Conservation (phyloP, 2,113 vertebrate genomes). For the Salvelinus alpinus region DNA sequence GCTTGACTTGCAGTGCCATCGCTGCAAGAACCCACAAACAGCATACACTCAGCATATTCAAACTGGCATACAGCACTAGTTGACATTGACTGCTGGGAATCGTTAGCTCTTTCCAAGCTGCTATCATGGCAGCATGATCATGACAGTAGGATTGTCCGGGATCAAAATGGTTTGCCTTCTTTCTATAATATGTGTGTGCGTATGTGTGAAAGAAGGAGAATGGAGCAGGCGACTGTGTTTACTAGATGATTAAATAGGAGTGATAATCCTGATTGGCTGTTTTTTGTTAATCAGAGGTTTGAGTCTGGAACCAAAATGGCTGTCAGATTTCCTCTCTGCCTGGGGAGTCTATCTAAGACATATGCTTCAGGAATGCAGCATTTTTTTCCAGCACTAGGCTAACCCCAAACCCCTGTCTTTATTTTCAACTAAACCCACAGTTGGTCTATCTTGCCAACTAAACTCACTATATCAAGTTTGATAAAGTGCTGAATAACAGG, state of each 20-base stretch:
- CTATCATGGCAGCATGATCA: neutral
- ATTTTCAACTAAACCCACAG: slow-evolving; percentile 18
- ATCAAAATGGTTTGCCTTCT: neutral
- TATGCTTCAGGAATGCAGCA: slow-evolving; percentile 64
- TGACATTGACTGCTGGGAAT: neutral
- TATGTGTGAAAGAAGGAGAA: slow-evolving; percentile 2
- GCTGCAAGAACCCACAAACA: neutral
- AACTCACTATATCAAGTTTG: no score
- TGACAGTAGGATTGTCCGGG: slow-evolving; percentile 14
- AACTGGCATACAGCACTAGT: no score
- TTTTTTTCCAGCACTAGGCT: slow-evolving; percentile 26
- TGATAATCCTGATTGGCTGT: slow-evolving; percentile 67
- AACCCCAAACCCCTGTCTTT: slow-evolving; percentile 7
- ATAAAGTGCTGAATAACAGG: neutral
- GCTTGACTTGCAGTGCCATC: neutral
- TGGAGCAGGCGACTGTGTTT: slow-evolving; percentile 34
- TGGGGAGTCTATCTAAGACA: slow-evolving; percentile 69
- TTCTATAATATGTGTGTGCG: slow-evolving; percentile 17
- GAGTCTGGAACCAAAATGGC: slow-evolving; percentile 57
- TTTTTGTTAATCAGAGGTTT: slow-evolving; percentile 62
- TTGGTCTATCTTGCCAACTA: no score
- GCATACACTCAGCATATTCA: no score
- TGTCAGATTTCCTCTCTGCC: slow-evolving; percentile 62
- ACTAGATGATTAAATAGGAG: slow-evolving; percentile 57
- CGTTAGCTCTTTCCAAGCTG: slow-evolving; percentile 24